Base-by-base conservation (phyloP, 2,797 vertebrate species). In the Acipenser oxyrinchus region DNA sequence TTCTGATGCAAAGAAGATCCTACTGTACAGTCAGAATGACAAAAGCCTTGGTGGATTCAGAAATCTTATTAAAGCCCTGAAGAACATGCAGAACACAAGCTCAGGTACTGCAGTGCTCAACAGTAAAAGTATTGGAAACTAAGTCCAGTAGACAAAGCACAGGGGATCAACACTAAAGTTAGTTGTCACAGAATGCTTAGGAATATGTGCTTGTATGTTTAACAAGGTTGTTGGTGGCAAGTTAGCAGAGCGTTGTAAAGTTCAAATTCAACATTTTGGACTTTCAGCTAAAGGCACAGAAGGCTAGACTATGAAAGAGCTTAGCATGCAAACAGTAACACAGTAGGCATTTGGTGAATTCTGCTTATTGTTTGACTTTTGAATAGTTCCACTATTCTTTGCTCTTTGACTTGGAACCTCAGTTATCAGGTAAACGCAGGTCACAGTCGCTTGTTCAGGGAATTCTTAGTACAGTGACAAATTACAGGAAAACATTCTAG, bases 1-100 rank as follows among this genome's bases (percentile, higher is more conserved):
- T 77, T 92, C 90, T 0, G 96, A 99, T 68, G 92, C 90, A 63
- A 95, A 86, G 81, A 93, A 92, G 77, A 93, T 99, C 69, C 89
- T 99, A 1, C 74, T 97, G 55, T 98, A 96, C 73, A 96, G 94
- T 81, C 94, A 92, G 78, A 92, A 90, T 61, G 93, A 97, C 73
- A 92, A 87, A 0, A 96, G 91, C 79, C 73, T 96, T 72, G 89
- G 87, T 1, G 90, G 93, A 49, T 88, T 93, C 53, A 93, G 90
- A 72, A 90, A 92, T 66, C 87, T 99, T 57, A 77, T 91, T 52
- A 74, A 68, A 58, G 91, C 90, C 1, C 82, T 99, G 60, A 79
- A 72, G 70, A 82, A 51, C 48, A 75, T 95, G 52, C 89, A 92
- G 77, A 80, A 72, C 60, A 87, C 79, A 72, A 79, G 63, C 7